Evolutionary conservation across 2,113 vertebrate species (phyloP).

Genomic region (Laterallus jamaicensis): DNA sequence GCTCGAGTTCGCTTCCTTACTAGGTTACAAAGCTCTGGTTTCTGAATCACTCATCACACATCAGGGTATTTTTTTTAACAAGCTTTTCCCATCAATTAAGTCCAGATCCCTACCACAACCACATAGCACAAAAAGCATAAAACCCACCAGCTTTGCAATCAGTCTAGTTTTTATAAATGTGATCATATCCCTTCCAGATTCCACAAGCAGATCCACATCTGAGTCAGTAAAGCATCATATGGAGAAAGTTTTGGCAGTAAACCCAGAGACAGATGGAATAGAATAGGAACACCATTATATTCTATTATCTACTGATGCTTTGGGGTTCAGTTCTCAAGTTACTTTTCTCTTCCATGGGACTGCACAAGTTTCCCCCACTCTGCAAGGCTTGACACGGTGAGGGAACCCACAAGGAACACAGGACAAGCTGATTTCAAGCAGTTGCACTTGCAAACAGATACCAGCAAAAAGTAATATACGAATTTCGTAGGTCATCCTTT

Average conservation of each 20-base stretch:
- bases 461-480: too few relatives aligned
- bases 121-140: neutral
- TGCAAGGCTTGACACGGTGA: neutral
- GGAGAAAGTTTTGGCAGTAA: neutral
- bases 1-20: neutral
- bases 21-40: neutral
- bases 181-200: neutral
- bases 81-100: neutral
- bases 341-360: neutral
- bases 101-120: neutral
- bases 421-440: neutral
- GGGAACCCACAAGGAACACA: rapidly evolving
- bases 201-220: neutral
- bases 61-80: neutral
- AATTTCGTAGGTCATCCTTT: neutral
- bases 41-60: neutral
- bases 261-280: neutral
- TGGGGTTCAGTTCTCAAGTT: neutral
- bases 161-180: neutral
- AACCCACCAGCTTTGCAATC: neutral
- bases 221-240: neutral
- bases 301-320: neutral
- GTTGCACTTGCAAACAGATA: neutral
- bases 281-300: neutral
- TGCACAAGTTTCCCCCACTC: neutral